phyloP scores from a whole-genome alignment of 2,113 vertebrate species.

The Petaurus breviceps region DNA sequence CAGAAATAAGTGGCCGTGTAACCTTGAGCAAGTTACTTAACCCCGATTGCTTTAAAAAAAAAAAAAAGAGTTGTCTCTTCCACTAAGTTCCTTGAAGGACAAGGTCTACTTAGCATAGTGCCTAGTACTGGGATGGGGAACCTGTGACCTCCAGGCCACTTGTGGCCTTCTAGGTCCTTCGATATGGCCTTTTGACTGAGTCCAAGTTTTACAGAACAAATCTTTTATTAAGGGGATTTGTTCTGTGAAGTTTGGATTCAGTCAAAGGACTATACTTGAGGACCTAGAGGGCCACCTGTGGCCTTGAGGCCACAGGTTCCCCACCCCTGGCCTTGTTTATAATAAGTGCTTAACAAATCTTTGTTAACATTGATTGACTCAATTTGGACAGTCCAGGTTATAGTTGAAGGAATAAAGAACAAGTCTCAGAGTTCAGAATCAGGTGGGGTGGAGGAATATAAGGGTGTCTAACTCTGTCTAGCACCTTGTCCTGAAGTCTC shows the following conservation, averaged over 20 bases:
- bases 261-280: too few species aligned
- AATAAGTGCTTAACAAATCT: not conserved
- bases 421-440: not conserved
- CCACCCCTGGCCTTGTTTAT: not conserved
- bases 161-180: too few species aligned
- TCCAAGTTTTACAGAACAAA: too few species aligned
- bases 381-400: not conserved
- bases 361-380: not conserved
- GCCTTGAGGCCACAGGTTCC: too few species aligned
- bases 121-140: not conserved
- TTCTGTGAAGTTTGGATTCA: too few species aligned
- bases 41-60: too few species aligned
- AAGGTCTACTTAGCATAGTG: not conserved
- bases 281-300: too few species aligned
- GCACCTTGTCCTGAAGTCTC: not conserved
- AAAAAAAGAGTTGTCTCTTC: not conserved
- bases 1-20: too few species aligned
- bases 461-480: not conserved
- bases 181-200: too few species aligned
- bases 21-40: too few species aligned
- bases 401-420: not conserved
- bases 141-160: too few species aligned
- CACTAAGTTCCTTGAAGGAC: not conserved
- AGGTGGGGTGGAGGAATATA: not conserved
- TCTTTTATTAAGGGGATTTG: too few species aligned